These are phyloP conservation scores for Semnornis frantzii DNA, from an alignment of 2,113 vertebrate species.

Conservation along the genomic window DNA sequence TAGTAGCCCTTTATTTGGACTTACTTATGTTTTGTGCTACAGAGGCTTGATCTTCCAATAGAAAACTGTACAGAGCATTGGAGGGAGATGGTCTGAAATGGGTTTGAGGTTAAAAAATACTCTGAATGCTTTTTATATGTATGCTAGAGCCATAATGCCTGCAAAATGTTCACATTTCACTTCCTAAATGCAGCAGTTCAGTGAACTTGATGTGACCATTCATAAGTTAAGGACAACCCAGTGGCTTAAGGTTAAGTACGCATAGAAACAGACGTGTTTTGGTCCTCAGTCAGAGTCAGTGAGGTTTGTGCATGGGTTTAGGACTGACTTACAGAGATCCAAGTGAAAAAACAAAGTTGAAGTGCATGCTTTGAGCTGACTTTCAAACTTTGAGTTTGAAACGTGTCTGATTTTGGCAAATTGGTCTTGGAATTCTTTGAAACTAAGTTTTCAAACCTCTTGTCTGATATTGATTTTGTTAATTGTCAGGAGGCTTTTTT, in stretches of 20 bases:
- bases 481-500: neutral
- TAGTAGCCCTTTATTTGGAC: neutral
- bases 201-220: neutral
- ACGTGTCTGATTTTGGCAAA: neutral
- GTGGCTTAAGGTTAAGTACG: neutral
- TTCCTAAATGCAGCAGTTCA: neutral
- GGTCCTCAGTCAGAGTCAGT: neutral
- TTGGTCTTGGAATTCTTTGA: neutral
- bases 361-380: neutral
- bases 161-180: neutral
- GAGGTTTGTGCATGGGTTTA: neutral
- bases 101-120: neutral
- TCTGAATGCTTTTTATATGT: neutral
- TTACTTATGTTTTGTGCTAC: neutral
- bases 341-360: neutral
- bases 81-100: neutral
- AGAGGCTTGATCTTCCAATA: neutral
- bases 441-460: neutral
- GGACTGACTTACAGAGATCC: neutral
- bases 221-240: neutral
- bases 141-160: neutral
- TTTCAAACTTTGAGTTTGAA: neutral
- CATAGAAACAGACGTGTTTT: rapidly evolving
- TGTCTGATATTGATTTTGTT: neutral
- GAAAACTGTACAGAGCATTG: neutral